These are phyloP conservation scores for Heteropelma amictum DNA, from an alignment of 2,888 invertebrate genomes.

Conservation along the genomic window DNA sequence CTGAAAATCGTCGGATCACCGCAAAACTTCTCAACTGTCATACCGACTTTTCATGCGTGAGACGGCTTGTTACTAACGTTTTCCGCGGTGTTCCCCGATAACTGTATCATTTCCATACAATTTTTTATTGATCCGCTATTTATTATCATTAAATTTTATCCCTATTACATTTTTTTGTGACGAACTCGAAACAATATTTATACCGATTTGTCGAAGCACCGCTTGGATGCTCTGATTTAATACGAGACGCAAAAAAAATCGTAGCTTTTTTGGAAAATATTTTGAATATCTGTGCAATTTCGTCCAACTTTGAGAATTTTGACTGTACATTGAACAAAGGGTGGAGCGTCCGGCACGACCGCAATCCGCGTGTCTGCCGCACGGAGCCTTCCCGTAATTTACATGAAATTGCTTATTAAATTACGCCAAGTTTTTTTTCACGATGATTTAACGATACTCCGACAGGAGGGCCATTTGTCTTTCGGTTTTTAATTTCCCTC, in stretches of 20 bases:
- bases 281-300: not conserved
- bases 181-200: not conserved
- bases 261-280: no score
- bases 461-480: conserved; percentile 70
- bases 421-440: conserved; percentile 73
- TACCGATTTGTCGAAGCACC: not conserved
- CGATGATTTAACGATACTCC: conserved; percentile 72
- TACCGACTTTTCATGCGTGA: not conserved
- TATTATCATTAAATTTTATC: not conserved
- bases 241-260: no score
- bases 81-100: no score
- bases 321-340: conserved; percentile 2
- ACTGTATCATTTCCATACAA: no score
- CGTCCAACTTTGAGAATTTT: not conserved
- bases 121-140: not conserved
- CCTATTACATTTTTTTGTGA: not conserved
- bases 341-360: not conserved
- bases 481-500: conserved; percentile 70
- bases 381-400: conserved; percentile 67
- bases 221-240: no score
- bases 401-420: conserved; percentile 77
- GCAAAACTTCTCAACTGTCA: conserved; percentile 9
- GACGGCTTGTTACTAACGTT: no score
- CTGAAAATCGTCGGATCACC: conserved; percentile 55
- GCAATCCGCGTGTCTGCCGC: conserved; percentile 4